Evolutionary conservation across 2,888 invertebrate species (phyloP), one percentile per base, ranked within the genome.

Genomic region (Eubasilissa splendida): DNA sequence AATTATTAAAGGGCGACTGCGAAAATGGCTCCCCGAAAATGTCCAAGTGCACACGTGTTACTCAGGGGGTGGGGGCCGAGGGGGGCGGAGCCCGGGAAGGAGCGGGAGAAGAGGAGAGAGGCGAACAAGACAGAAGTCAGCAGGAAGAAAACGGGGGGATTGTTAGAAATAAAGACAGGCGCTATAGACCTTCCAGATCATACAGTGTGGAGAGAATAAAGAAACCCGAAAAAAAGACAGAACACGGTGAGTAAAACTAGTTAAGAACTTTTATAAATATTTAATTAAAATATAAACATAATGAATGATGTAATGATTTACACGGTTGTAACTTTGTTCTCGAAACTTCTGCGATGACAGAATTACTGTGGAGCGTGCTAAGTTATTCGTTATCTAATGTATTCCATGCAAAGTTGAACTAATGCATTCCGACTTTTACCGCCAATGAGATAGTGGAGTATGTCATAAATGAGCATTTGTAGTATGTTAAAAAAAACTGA

Each of bases 1-100:
- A 88, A 87, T 86, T 89, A 85, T 86, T 89, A 68, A 83, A 80
- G 73, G 84, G 84, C 4, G 83, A 83, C 79, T 81, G 83, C 60
- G 83, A 83, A 14, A 82, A 82, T 84, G 84, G 81, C 31, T 81
- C 84, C 50, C 82, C 83, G 11, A 82, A 80, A 75, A 68, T 70
- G 78, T 56, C 80, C 65, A 79, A 82, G 82, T 80, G 79, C 60
- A 68, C 80, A 73, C 81, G 80, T 75, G 83, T 83, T 58, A 60
- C 80, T n/a, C 80, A 81, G 63, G 80, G 70, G 31, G 74, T 12
- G 22, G 70, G 33, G 14, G 59, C 22, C 11, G 65, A 59, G 76
- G 81, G 50, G 5, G 71, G 59, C 10, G 68, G 33, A 8, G 73
- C 63, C 63, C 59, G 50, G 2, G 22, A 42, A 42, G 53, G 22